Base-by-base conservation (phyloP, 2,888 invertebrate species). In the Anarsia innoxiella region DNA sequence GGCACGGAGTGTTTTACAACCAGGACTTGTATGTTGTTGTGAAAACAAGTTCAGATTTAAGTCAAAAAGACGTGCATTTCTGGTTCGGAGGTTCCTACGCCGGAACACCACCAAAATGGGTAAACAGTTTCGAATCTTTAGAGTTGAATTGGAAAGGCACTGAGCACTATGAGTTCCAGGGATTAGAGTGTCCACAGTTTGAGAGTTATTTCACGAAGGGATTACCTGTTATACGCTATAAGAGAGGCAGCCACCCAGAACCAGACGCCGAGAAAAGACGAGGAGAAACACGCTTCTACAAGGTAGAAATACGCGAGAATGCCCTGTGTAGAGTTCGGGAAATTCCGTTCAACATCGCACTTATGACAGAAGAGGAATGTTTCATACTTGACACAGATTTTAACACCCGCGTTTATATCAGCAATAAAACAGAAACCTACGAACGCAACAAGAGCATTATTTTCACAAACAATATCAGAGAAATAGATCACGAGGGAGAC, bases 331-430 rank as follows among this genome's bases (percentile, higher is more conserved):
- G 35, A 28, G 35, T 35, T 13, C 15, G 12, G 23, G 28, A 35
- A 12, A 35, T 35, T 4, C 35, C 35, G 1, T 35, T 35, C 13
- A 28, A 35, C 13, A 16, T 35, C 2, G 27, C 16, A 10, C 28
- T 35, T 3, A 35, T 35, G 35, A 35, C 27, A 10, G 16, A 35
- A 23, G 28, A 35, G 9, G 16, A 27, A 3, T 35, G 35, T 28
- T 35, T 35, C 12, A 35, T 35, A 8, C 28, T 35, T 5, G 35
- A 35, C 13, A 28, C 35, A 12, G 28, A 28, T 35, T 35, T 25
- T 10, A 35, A 35, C 19, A 35, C 35, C 1, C 35, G 35, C 2
- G 14, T 28, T 2, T 35, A 35, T 13, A n/a, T 35, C 9, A 35
- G 35, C 19, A 13, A 28, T 10, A 19, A 16, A 16, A 19, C 35